A percentile compares a stretch with the other conserved stretches of the same genome.
phyloP scores from a whole-genome alignment of 2,888 invertebrate species.

The Ophraella communa region DNA sequence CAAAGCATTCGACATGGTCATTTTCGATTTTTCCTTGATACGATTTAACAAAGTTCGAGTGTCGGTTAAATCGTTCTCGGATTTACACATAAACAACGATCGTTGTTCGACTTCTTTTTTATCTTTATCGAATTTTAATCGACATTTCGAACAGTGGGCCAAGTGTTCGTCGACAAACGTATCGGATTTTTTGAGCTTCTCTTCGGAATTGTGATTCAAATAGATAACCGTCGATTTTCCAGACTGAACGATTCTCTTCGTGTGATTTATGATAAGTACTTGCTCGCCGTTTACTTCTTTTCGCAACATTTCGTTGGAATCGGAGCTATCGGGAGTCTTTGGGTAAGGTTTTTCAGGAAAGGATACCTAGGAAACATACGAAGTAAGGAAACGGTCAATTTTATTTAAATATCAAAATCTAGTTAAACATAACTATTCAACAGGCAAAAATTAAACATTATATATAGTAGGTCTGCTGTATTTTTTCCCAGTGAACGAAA shows the following conservation, averaged over 20 bases:
- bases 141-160: slow-evolving; percentile 37
- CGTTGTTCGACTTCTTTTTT: not conserved
- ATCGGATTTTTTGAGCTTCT: slow-evolving; percentile 16
- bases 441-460: not conserved
- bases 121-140: slow-evolving; percentile 32
- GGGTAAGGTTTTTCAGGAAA: slow-evolving; percentile 40
- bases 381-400: too few relatives aligned
- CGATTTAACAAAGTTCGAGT: slow-evolving; percentile 36
- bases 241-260: slow-evolving; percentile 33
- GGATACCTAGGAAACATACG: slow-evolving; percentile 33
- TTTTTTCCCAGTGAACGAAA: too few relatives aligned
- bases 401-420: too few relatives aligned
- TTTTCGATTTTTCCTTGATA: slow-evolving; percentile 45
- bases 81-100: slow-evolving; percentile 39
- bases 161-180: slow-evolving; percentile 27
- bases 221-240: slow-evolving; percentile 39
- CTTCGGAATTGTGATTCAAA: slow-evolving; percentile 31
- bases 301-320: slow-evolving; percentile 1
- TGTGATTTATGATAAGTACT: slow-evolving; percentile 44
- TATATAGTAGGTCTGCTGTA: too few relatives aligned
- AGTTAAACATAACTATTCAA: too few relatives aligned
- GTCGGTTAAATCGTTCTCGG: slow-evolving; percentile 45
- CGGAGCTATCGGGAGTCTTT: slow-evolving; percentile 9
- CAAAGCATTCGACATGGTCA: slow-evolving; percentile 35
- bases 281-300: slow-evolving; percentile 31